Evolutionary conservation across 1,140 invertebrate genomes (phyloP).

Genomic region (Euwallacea fornicatus): DNA sequence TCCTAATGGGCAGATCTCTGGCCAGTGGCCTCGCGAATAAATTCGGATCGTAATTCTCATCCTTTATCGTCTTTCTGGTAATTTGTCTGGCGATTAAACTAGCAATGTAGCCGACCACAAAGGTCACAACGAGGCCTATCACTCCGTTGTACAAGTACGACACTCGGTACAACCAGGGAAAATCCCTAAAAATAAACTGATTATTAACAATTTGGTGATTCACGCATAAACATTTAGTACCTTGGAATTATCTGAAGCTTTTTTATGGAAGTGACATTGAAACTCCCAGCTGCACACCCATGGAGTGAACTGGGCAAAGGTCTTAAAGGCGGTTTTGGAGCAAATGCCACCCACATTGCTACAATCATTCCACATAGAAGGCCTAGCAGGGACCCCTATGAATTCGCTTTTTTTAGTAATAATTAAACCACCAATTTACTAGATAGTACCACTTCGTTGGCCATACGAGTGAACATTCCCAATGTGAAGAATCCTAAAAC

Average conservation of each 20-base stretch:
- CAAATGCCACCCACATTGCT: slow-evolving; percentile 85
- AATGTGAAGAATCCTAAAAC: slow-evolving; percentile 75
- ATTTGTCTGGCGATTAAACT: slow-evolving; percentile 55
- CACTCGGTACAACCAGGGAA: slow-evolving; percentile 72
- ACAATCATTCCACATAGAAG: slow-evolving; percentile 67
- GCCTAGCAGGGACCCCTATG: slow-evolving; percentile 68
- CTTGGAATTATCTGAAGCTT: neutral
- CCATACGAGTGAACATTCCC: slow-evolving; percentile 69
- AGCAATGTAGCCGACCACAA: slow-evolving; percentile 65
- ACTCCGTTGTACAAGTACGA: slow-evolving; percentile 88
- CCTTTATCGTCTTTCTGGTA: slow-evolving; percentile 44
- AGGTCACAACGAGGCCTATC: slow-evolving; percentile 67
- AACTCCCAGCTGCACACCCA: slow-evolving; percentile 55
- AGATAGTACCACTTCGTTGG: slow-evolving; percentile 58
- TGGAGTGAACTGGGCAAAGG: slow-evolving; percentile 62
- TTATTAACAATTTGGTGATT: neutral
- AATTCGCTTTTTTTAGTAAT: neutral
- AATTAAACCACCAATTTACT: slow-evolving; percentile 6
- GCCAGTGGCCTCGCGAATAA: slow-evolving; percentile 68
- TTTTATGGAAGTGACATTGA: neutral
- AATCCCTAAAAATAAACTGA: slow-evolving; percentile 52
- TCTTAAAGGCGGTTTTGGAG: slow-evolving; percentile 68
- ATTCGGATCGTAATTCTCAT: slow-evolving; percentile 57
- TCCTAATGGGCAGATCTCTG: slow-evolving; percentile 48
- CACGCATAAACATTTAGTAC: neutral